Evolutionary conservation across 2,113 vertebrate species (phyloP).

Genomic region (Ceratotherium simum): DNA sequence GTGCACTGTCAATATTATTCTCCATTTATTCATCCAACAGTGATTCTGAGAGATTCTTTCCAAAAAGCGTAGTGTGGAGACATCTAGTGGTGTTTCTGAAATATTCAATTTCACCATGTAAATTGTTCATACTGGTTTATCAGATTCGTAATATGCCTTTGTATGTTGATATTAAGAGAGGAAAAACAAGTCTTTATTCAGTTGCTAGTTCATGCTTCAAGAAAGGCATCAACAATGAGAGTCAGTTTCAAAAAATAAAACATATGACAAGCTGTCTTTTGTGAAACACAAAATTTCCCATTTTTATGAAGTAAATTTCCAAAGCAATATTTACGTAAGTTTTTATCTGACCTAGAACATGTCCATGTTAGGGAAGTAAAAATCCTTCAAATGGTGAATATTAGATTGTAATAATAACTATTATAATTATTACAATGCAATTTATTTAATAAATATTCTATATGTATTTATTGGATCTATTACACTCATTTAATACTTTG

Average conservation of each 20-base stretch:
- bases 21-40: neutral
- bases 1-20: accelerated
- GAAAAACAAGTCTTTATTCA: neutral
- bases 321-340: neutral
- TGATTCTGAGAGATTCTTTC: neutral
- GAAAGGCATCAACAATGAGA: neutral
- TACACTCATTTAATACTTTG: neutral
- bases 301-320: neutral
- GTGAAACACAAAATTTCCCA: neutral
- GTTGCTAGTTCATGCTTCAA: neutral
- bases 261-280: neutral
- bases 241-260: neutral
- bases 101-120: accelerated
- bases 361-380: neutral
- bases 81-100: slow-evolving; percentile 79
- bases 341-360: neutral
- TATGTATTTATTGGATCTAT: neutral
- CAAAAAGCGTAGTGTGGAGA: slow-evolving; percentile 75
- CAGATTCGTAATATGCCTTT: accelerated
- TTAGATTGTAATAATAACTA: neutral
- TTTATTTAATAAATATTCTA: neutral
- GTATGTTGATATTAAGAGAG: neutral
- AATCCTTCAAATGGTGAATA: neutral
- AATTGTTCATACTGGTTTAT: accelerated
- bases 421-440: neutral